Conservation (phyloP, 2,797 vertebrate genomes). For the Iguana delicatissima region DNA sequence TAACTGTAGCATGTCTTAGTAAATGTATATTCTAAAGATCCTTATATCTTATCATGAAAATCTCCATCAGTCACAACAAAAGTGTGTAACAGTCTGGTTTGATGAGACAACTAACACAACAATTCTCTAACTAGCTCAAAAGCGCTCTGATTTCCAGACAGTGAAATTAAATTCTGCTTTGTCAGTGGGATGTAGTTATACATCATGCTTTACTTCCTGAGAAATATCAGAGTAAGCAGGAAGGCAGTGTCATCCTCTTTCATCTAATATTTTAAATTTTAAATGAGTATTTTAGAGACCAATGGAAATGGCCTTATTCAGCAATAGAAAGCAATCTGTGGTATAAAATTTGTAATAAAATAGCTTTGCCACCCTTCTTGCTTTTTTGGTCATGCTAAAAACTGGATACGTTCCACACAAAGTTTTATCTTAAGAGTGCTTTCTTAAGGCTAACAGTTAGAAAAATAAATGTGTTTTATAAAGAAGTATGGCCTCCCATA, state of each 20-base stretch:
- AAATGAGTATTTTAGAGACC: conserved; percentile 21
- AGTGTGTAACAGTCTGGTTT: background rate
- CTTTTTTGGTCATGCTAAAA: conserved; percentile 44
- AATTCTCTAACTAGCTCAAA: conserved; percentile 45
- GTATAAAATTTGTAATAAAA: conserved; percentile 43
- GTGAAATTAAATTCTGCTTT: background rate
- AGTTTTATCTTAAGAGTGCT: conserved; percentile 53
- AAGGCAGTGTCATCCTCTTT: conserved; percentile 5
- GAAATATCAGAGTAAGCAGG: background rate
- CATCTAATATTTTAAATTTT: background rate
- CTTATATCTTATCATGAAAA: conserved; percentile 26
- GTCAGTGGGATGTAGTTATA: conserved; percentile 22
- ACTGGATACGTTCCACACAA: conserved; percentile 43
- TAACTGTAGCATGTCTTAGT: background rate
- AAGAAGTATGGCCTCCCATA: conserved; percentile 54
- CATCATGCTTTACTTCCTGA: conserved; percentile 23
- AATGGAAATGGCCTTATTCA: conserved; percentile 46
- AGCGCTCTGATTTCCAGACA: background rate
- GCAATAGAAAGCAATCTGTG: conserved; percentile 32
- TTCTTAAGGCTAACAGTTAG: conserved; percentile 40
- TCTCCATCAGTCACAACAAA: background rate
- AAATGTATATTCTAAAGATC: background rate
- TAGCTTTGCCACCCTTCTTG: conserved; percentile 16
- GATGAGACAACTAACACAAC: conserved; percentile 18
- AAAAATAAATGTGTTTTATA: conserved; percentile 49